Base-by-base conservation (phyloP, 2,797 vertebrate species). In the Silurus aristotelis region DNA sequence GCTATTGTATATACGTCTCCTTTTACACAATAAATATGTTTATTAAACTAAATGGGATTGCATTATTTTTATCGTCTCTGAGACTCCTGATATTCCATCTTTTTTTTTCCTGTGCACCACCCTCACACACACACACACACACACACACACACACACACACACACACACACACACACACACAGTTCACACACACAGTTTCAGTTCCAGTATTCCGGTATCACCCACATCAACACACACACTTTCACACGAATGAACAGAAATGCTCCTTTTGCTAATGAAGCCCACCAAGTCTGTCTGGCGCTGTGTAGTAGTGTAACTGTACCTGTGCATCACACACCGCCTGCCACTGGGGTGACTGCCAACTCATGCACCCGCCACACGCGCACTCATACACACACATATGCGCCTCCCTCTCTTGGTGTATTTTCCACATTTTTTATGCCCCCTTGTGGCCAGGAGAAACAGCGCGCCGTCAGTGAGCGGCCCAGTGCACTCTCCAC, bases 401-500 rank as follows among this genome's bases (percentile, higher is more conserved):
- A 48, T 19, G 60, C 52, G 46, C 78, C 43, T 27, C 27, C 20
- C 43, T 80, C 78, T 80, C 15, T 0, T 20, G 46, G 61, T 52
- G 43, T 31, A 20, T 67, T 80, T 20, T 55, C 79, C 63, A 20
- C 85, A 22, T n/a, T 52, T 66, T 43, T 70, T 63, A 76, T 71
- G 85, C 55, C 86, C 86, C 88, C 68, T 81, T 86, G 90, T 93
- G 97, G 96, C 97, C 95, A 93, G 96, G 94, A 95, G 96, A 94
- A 96, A 94, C 88, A 89, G 91, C 79, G 93, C 91, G 91, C 93
- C 94, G 93, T 95, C 94, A 96, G 92, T 94, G 91, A 95, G 95
- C 94, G 94, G 95, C 96, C 97, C 93, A 95, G 95, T 95, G 96
- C 90, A 85, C 85, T 93, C 95, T 97, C 96, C 96, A 97, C 96